Percentiles rank a stretch among this genome's conserved stretches.
Evolutionary conservation across 2,797 vertebrate species (phyloP).

Genomic region (Cygnus olor): DNA sequence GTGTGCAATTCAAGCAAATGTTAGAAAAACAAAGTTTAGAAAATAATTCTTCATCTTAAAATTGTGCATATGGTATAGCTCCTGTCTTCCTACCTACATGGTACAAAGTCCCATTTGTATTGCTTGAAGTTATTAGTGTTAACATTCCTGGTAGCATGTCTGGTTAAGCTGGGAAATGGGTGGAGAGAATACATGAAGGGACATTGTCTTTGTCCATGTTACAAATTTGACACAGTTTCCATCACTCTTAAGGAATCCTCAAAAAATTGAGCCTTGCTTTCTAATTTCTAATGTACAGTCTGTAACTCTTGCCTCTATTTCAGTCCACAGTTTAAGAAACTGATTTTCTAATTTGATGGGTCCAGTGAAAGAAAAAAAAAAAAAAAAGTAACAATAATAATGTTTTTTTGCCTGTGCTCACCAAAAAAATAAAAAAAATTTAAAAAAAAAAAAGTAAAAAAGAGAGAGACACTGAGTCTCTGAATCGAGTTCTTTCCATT

Average conservation of each 20-base stretch:
- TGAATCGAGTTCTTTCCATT: neutral
- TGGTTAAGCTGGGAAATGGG: neutral
- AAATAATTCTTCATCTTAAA: neutral
- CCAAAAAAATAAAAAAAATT: too few relatives aligned
- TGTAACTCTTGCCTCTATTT: neutral
- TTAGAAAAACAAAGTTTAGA: neutral
- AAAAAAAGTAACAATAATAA: too few relatives aligned
- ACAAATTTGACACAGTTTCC: neutral
- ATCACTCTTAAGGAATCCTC: neutral
- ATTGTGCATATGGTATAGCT: neutral
- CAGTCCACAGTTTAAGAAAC: neutral
- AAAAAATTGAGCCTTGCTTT: neutral
- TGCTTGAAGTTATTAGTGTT: neutral
- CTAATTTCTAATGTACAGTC: neutral
- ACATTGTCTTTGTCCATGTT: neutral
- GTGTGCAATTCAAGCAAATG: neutral
- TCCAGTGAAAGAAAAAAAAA: neutral
- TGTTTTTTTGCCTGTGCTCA: neutral
- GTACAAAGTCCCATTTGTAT: neutral
- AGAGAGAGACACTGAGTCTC: neutral
- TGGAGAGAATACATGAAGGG: neutral
- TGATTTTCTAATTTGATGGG: neutral
- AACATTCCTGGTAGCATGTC: neutral
- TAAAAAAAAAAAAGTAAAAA: neutral
- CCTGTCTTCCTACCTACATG: neutral